Conservation (phyloP, 2,888 invertebrate species). For the Agrotis puta region DNA sequence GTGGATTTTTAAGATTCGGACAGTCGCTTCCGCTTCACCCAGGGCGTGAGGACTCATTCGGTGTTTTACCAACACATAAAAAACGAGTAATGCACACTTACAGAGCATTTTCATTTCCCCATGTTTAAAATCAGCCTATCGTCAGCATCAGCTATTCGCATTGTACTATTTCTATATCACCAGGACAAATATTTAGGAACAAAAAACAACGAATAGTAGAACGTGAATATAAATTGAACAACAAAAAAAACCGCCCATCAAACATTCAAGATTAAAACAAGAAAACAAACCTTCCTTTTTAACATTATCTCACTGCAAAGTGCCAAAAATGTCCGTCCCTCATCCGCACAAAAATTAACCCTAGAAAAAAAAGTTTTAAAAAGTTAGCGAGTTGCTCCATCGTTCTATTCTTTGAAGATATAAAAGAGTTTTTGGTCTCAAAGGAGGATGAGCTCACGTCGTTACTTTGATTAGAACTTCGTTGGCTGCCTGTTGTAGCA, state of each 20-base stretch:
- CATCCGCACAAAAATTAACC: conserved; percentile 26
- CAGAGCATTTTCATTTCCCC: too few relatives aligned
- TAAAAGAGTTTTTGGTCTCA: conserved; percentile 81
- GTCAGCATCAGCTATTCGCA: too few relatives aligned
- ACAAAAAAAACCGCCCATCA: not conserved
- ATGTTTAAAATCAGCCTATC: not conserved
- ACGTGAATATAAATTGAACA: too few relatives aligned
- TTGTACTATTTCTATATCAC: too few relatives aligned
- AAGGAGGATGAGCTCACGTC: conserved; percentile 80
- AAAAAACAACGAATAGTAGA: not conserved
- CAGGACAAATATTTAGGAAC: not conserved
- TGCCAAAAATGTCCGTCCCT: conserved; percentile 7
- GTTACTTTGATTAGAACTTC: conserved; percentile 83
- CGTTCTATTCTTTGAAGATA: conserved; percentile 74
- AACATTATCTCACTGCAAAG: conserved; percentile 9
- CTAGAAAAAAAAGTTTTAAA: conserved; percentile 70
- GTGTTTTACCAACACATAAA: too few relatives aligned
- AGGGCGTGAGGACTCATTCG: too few relatives aligned
- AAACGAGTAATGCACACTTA: too few relatives aligned
- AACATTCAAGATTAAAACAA: not conserved
- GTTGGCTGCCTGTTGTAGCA: conserved; percentile 58
- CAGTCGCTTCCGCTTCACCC: too few relatives aligned
- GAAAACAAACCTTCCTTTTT: not conserved
- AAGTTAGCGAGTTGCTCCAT: conserved; percentile 71
- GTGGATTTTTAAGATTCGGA: too few relatives aligned